These are phyloP conservation scores for Alosa alosa DNA, from an alignment of 2,113 vertebrate species.

Conservation along the genomic window DNA sequence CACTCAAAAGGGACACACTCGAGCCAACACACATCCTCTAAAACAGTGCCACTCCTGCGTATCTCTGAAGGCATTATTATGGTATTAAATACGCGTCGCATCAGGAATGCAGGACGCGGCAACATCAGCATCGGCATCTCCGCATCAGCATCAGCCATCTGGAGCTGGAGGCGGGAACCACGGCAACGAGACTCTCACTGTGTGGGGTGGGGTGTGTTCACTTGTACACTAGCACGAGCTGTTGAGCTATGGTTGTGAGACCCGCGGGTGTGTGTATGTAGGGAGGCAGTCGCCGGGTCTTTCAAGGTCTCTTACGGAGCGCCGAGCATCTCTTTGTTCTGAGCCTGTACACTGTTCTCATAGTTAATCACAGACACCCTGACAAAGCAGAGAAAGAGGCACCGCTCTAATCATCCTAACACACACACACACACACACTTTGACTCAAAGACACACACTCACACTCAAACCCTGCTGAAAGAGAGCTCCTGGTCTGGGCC, in stretches of 20 bases:
- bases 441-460: not conserved
- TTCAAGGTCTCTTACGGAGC: not conserved
- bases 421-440: not conserved
- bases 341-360: too few species aligned
- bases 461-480: not conserved
- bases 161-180: not conserved
- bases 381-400: conserved; percentile 33
- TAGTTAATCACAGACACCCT: too few species aligned
- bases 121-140: not conserved
- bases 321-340: conserved; percentile 44
- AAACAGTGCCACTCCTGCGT: not conserved
- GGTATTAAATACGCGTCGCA: not conserved
- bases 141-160: not conserved
- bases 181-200: not conserved
- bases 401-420: not conserved
- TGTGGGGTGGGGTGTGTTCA: too few species aligned
- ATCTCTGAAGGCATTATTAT: not conserved
- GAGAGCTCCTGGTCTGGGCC: too few species aligned
- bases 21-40: not conserved
- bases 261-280: not conserved
- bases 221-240: too few species aligned
- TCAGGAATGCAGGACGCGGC: not conserved
- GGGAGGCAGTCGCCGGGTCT: not conserved
- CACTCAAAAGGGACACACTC: not conserved
- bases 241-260: too few species aligned